Conservation (phyloP, 92 coral and sea anemone genomes). For the Plumapathes pennacea region DNA sequence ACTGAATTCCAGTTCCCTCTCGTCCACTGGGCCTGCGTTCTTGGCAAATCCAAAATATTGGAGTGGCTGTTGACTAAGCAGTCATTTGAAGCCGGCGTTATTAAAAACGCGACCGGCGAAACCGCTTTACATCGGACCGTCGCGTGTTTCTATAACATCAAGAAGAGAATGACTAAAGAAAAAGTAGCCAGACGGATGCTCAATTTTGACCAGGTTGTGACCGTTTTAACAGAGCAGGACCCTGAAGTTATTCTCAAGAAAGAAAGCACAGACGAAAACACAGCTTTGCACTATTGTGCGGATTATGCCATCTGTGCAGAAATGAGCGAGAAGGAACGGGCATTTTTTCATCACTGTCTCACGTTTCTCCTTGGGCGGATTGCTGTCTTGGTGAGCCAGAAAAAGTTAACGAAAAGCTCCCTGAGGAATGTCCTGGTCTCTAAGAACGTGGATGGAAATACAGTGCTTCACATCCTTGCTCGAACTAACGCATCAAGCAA, state of each 20-base stretch:
- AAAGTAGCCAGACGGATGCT: slow-evolving; percentile 23
- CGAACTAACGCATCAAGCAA: slow-evolving; percentile 36
- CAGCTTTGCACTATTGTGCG: slow-evolving; percentile 52
- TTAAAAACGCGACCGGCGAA: slow-evolving; percentile 55
- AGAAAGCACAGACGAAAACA: slow-evolving; percentile 46
- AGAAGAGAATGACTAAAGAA: slow-evolving; percentile 25
- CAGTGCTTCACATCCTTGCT: slow-evolving; percentile 54
- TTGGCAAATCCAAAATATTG: slow-evolving; percentile 65
- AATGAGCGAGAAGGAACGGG: slow-evolving; percentile 30
- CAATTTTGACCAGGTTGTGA: slow-evolving; percentile 21
- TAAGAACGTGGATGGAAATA: slow-evolving; percentile 34
- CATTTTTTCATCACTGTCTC: slow-evolving; percentile 54
- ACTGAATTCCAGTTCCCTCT: slow-evolving; percentile 72
- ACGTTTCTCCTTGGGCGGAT: slow-evolving; percentile 32
- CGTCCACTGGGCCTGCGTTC: slow-evolving; percentile 81
- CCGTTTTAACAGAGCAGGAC: slow-evolving; percentile 35
- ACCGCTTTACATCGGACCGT: slow-evolving; percentile 52
- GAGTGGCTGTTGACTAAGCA: slow-evolving; percentile 65
- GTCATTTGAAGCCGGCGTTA: slow-evolving; percentile 49
- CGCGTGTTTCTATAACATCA: slow-evolving; percentile 24
- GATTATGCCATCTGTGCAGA: slow-evolving; percentile 30
- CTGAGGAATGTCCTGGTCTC: slow-evolving; percentile 14
- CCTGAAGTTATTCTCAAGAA: slow-evolving; percentile 21
- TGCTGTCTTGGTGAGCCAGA: slow-evolving; percentile 1
- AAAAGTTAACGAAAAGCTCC: slow-evolving; percentile 9